These are phyloP conservation scores for Hypothenemus hampei DNA, from an alignment of 1,140 invertebrate genomes.

Conservation along the genomic window DNA sequence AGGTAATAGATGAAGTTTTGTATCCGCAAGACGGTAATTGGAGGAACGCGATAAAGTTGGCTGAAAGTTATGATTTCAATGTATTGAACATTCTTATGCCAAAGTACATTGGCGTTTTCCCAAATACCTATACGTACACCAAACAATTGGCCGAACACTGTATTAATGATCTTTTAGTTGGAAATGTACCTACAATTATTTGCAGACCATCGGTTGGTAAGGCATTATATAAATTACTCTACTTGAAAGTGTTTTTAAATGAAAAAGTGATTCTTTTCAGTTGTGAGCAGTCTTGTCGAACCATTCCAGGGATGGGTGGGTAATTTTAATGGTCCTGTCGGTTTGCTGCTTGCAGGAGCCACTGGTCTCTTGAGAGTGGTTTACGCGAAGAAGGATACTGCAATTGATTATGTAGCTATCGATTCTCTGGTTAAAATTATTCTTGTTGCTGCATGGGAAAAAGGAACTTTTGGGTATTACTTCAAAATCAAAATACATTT, in stretches of 20 bases:
- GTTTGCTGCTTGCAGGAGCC: slow-evolving; percentile 64
- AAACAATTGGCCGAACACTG: slow-evolving; percentile 78
- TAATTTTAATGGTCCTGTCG: slow-evolving; percentile 89
- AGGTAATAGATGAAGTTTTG: slow-evolving; percentile 52
- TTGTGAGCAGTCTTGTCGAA: slow-evolving; percentile 58
- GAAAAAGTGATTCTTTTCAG: slow-evolving; percentile 44
- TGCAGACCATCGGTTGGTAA: slow-evolving; percentile 87
- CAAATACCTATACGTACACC: slow-evolving; percentile 83
- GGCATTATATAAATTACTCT: not conserved
- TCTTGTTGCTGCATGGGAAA: slow-evolving; percentile 68
- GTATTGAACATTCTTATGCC: slow-evolving; percentile 60
- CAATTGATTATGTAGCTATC: slow-evolving; percentile 79
- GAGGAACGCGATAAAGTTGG: slow-evolving; percentile 73
- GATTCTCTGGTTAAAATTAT: slow-evolving; percentile 78
- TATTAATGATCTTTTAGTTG: slow-evolving; percentile 59
- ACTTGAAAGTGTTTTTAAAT: not conserved
- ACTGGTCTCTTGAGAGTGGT: slow-evolving; percentile 75
- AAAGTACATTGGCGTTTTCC: slow-evolving; percentile 65
- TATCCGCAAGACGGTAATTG: slow-evolving; percentile 82
- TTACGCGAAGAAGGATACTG: slow-evolving; percentile 56
- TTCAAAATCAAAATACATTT: not conserved
- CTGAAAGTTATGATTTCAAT: slow-evolving; percentile 70
- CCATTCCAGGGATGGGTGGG: slow-evolving; percentile 82
- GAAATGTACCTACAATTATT: slow-evolving; percentile 71
- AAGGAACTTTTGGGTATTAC: slow-evolving; percentile 56